phyloP scores from a whole-genome alignment of 1,140 invertebrate genomes.

The Drosophila chauvacae region DNA sequence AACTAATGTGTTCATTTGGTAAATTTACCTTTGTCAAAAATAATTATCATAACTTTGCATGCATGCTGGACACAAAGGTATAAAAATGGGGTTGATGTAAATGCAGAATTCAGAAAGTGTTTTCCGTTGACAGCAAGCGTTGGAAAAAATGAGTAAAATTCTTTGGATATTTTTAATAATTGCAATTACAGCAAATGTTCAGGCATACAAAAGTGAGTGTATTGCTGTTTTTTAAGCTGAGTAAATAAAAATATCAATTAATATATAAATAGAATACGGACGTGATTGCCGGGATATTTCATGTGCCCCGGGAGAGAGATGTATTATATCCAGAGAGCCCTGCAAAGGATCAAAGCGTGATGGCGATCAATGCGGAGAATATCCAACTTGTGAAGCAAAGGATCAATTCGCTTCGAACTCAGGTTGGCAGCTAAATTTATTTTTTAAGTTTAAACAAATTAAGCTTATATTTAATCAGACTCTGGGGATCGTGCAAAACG shows the following conservation, averaged over 20 bases:
- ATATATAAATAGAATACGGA: slow-evolving; percentile 6
- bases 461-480: background rate
- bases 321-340: slow-evolving; percentile 1
- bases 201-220: slow-evolving; percentile 5
- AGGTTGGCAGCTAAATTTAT: background rate
- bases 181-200: background rate
- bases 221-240: background rate
- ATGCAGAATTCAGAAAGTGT: background rate
- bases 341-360: slow-evolving; percentile 5
- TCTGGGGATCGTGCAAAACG: slow-evolving; percentile 11
- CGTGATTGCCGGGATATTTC: slow-evolving; percentile 20
- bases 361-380: slow-evolving; percentile 17
- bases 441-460: background rate
- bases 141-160: background rate
- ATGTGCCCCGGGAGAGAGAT: slow-evolving; percentile 6
- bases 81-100: slow-evolving; percentile 10
- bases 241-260: too few relatives aligned
- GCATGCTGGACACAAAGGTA: slow-evolving; percentile 10
- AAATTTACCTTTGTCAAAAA: slow-evolving; percentile 19
- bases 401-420: background rate
- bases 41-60: slow-evolving; percentile 17
- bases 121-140: background rate
- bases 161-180: slow-evolving; percentile 11
- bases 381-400: slow-evolving; percentile 8
- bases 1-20: slow-evolving; percentile 41